Base-by-base conservation (phyloP, 2,888 invertebrate genomes). In the Psylliodes chrysocephalus region DNA sequence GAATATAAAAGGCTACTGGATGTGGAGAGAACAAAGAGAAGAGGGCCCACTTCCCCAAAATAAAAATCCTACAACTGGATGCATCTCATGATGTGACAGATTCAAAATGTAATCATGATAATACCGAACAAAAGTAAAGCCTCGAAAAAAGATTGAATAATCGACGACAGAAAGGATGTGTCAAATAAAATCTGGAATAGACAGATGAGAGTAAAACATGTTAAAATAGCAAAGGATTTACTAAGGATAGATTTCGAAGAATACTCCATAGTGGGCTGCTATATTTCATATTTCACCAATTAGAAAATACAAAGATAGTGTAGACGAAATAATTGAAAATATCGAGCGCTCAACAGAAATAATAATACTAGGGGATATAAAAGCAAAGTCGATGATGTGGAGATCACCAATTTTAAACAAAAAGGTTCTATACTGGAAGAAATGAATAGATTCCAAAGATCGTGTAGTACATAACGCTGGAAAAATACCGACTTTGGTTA, bases 361-460 rank as follows among this genome's bases (percentile, higher is more conserved):
- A 14, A 25, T 52, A 38, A 5, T 38, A 6, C 1, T 44, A 14
- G 44, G 28, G 7, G 56, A 56, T 12, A 10, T 44, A 10, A 44
- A 56, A 14, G 44, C 46, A 3, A 56, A 44, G 12, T 56, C 44
- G 19, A 25, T 3, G 1, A 5, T 15, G 10, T 56, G 56, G 56
- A 44, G 46, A 2, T 15, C 56, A 0, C 30, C 44, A 10, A 22
- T 15, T 4, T n/a, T n/a, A 25, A 28, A 56, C 17, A 1, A 15
- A 28, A 42, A 22, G 14, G 56, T 42, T 25, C 28, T 44, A 14
- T 56, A 44, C 18, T 18, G 10, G 19, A 25, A 2, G 1, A 44
- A 44, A 19, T 56, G 56, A 28, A 56, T 56, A 8, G 40, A 40
- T 12, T 1, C 22, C 2, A 18, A 42, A 1, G 35, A 42, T 14